Evolutionary conservation across 1,140 invertebrate species (phyloP).

Genomic region (Magallana angulata): DNA sequence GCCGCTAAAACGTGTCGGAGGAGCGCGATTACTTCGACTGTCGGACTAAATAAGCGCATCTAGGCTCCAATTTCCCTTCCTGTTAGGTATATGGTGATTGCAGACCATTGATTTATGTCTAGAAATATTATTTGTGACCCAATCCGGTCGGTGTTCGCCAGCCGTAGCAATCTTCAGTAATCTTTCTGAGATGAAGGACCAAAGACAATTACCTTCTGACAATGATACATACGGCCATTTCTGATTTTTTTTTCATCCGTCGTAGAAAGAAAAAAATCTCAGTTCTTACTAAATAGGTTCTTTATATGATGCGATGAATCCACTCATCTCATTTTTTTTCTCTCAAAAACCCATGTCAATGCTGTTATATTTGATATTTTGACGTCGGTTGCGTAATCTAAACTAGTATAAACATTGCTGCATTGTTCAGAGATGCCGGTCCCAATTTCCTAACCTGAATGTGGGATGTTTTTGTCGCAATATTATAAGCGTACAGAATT

Average conservation of each 20-base stretch:
- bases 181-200: conserved; percentile 22
- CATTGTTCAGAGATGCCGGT: no score
- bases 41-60: conserved; percentile 2
- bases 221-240: neutral
- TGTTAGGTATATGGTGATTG: conserved; percentile 30
- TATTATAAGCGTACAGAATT: no score
- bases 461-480: no score
- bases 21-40: neutral
- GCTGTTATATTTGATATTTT: neutral
- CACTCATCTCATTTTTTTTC: neutral
- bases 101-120: conserved; percentile 24
- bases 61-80: neutral
- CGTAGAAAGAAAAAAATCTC: neutral
- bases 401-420: no score
- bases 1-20: neutral
- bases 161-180: conserved; percentile 32
- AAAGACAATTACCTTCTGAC: conserved; percentile 25
- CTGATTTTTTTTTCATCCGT: neutral
- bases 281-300: neutral
- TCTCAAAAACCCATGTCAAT: neutral
- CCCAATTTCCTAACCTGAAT: no score
- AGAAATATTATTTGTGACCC: conserved; percentile 38
- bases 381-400: neutral
- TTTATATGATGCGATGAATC: neutral
- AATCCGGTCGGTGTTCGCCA: conserved; percentile 21